Conservation (phyloP, 2,888 invertebrate genomes). For the Oscheius sp. region DNA sequence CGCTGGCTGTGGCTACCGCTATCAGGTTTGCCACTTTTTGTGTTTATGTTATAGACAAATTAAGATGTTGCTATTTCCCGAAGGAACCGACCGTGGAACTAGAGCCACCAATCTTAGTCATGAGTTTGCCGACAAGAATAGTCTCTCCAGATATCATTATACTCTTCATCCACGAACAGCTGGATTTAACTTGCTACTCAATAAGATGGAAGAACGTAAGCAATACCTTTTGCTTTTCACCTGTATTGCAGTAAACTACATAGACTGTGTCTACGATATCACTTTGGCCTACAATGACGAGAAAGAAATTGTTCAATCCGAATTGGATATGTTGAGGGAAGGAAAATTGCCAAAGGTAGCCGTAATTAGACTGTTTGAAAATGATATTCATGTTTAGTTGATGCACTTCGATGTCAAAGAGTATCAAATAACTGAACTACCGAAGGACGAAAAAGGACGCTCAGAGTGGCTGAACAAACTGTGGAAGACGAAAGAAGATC, state of each 20-base stretch:
- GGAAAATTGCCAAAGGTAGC: slow-evolving; percentile 84
- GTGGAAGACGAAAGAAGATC: slow-evolving; percentile 75
- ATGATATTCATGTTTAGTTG: slow-evolving; percentile 37
- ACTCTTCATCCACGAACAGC: slow-evolving; percentile 88
- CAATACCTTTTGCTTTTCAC: background rate
- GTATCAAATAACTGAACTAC: slow-evolving; percentile 44
- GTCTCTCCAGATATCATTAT: slow-evolving; percentile 80
- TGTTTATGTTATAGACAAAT: slow-evolving; percentile 38
- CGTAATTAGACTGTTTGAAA: slow-evolving; percentile 64
- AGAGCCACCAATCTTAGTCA: slow-evolving; percentile 82
- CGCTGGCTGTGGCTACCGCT: slow-evolving; percentile 79
- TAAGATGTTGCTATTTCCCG: slow-evolving; percentile 85
- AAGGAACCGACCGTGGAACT: slow-evolving; percentile 87
- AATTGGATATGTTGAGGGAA: slow-evolving; percentile 79
- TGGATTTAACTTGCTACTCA: slow-evolving; percentile 79
- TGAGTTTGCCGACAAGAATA: slow-evolving; percentile 79
- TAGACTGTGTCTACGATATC: slow-evolving; percentile 86
- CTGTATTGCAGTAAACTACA: slow-evolving; percentile 77
- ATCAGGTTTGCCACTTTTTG: slow-evolving; percentile 72
- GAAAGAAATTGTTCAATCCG: slow-evolving; percentile 81
- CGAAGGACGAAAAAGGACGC: slow-evolving; percentile 44
- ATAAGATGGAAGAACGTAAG: slow-evolving; percentile 77
- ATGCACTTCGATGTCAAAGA: slow-evolving; percentile 56
- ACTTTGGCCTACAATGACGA: slow-evolving; percentile 82
- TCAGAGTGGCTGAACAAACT: slow-evolving; percentile 73